These are phyloP conservation scores for Pherbina coryleti DNA, from an alignment of 2,888 invertebrate genomes.

Conservation along the genomic window DNA sequence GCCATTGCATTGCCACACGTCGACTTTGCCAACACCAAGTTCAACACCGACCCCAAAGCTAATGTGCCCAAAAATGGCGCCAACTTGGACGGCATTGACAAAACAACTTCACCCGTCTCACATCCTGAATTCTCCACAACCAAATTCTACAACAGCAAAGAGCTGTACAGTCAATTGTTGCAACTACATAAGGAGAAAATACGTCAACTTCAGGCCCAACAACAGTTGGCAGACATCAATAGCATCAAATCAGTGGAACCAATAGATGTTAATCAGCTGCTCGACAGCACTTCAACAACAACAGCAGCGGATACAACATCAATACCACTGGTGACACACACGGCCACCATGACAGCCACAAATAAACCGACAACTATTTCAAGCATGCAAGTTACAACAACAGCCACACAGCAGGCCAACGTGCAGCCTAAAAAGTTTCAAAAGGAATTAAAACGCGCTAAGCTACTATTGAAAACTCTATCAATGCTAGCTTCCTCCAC, in stretches of 20 bases:
- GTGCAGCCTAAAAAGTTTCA: constrained; percentile 56
- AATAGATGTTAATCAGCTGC: background rate
- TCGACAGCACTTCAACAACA: background rate
- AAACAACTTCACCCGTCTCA: constrained; percentile 44
- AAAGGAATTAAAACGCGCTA: constrained; percentile 64
- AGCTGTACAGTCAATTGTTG: constrained; percentile 68
- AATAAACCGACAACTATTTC: constrained; percentile 34
- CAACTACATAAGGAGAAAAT: constrained; percentile 61
- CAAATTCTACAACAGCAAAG: constrained; percentile 69
- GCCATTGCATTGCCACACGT: constrained; percentile 60
- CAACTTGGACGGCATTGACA: background rate
- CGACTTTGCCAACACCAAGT: constrained; percentile 68
- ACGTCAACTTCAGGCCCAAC: constrained; percentile 31
- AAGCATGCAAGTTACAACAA: constrained; percentile 27
- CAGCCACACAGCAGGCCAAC: constrained; percentile 15
- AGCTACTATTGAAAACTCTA: constrained; percentile 62
- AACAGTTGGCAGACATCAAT: background rate
- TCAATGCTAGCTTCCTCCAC: constrained; percentile 43
- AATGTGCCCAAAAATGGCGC: constrained; percentile 1
- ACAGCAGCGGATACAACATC: constrained; percentile 8
- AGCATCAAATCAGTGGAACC: background rate
- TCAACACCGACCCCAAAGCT: constrained; percentile 59
- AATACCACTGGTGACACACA: background rate
- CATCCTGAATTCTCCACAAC: constrained; percentile 69
- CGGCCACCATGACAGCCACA: background rate